Evolutionary conservation across 2,113 vertebrate species (phyloP), one percentile per base, ranked within the genome.

Genomic region (Plecturocebus donacophilus): DNA sequence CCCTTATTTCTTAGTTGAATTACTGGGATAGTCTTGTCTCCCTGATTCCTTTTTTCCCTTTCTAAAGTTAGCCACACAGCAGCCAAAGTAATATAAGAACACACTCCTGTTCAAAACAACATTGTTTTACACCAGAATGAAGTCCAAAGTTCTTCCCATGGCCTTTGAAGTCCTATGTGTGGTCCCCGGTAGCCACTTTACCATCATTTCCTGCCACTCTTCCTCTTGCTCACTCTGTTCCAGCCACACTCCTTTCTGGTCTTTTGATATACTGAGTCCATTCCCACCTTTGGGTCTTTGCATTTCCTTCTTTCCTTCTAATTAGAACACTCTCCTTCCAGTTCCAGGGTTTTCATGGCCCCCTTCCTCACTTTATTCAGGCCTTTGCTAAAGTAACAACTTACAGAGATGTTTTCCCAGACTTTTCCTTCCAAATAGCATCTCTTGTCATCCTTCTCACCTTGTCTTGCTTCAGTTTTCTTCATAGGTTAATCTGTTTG

Each of bases 1-100:
- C 17, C 35, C 56, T 87, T 76, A 40, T 30, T 47, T 97, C 76
- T 91, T 77, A 75, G 66, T 93, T n/a, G 32, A 73, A 42, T 96
- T 70, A 32, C n/a, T 87, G 42, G 90, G 19, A 27, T 56, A 61
- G 75, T 77, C 77, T 95, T 92, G 12, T 61, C 23, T 86, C 73
- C 16, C 5, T 80, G 13, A 16, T 52, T 68, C 21, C 13, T 25
- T 68, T 58, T n/a, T 73, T 71, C 17, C 32, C 40, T 75, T 87
- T 58, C 42, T 47, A 25, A 58, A 82, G 47, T 84, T 70, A 61
- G 56, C 70, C 32, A 16, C 10, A 25, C 3, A 81, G 61, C 11
- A 95, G 83, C 52, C 68, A 56, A 42, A 23, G n/a, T 14, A 8
- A 40, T 84, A 6, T 47, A 42, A 56, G 54, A 54, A 49, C 56